Evolutionary conservation across 1,140 invertebrate species (phyloP).

Genomic region (Euborellia annulipes): DNA sequence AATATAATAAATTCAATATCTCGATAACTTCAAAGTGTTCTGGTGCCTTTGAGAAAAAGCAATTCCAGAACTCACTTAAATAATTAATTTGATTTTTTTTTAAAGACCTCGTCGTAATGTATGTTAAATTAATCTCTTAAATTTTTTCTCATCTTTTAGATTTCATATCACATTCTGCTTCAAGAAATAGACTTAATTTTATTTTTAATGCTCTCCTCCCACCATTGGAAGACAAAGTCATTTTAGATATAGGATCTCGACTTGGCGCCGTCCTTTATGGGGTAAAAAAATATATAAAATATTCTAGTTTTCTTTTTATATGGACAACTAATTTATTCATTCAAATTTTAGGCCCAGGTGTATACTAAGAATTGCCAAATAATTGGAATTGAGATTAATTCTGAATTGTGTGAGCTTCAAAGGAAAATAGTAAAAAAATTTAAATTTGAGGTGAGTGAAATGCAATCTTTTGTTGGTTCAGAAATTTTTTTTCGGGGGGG

Average conservation of each 20-base stretch:
- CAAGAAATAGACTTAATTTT: constrained; percentile 38
- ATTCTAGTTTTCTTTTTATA: constrained; percentile 8
- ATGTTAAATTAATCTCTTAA: constrained; percentile 7
- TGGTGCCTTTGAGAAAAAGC: too few relatives aligned
- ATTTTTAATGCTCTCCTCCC: constrained; percentile 46
- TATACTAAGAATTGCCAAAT: constrained; percentile 41
- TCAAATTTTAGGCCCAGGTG: constrained; percentile 40
- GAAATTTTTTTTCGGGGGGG: constrained; percentile 15
- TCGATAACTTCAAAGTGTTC: too few relatives aligned
- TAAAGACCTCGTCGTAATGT: too few relatives aligned
- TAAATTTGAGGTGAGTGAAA: constrained; percentile 19
- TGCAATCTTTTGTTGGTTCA: too few relatives aligned
- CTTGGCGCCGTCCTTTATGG: constrained; percentile 52
- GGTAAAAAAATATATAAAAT: constrained; percentile 27
- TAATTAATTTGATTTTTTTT: too few relatives aligned
- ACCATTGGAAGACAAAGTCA: constrained; percentile 36
- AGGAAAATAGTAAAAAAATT: constrained; percentile 39
- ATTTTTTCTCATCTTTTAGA: constrained; percentile 30
- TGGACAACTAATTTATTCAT: constrained; percentile 5
- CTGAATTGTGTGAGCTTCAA: constrained; percentile 46
- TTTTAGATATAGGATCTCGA: constrained; percentile 54
- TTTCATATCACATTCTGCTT: constrained; percentile 50
- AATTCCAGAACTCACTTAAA: too few relatives aligned
- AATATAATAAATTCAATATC: too few relatives aligned
- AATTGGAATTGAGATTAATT: constrained; percentile 53